A percentile compares a stretch with the other conserved stretches of the same genome.
phyloP scores from a whole-genome alignment of 2,797 vertebrate species.

The Anabas testudineus region DNA sequence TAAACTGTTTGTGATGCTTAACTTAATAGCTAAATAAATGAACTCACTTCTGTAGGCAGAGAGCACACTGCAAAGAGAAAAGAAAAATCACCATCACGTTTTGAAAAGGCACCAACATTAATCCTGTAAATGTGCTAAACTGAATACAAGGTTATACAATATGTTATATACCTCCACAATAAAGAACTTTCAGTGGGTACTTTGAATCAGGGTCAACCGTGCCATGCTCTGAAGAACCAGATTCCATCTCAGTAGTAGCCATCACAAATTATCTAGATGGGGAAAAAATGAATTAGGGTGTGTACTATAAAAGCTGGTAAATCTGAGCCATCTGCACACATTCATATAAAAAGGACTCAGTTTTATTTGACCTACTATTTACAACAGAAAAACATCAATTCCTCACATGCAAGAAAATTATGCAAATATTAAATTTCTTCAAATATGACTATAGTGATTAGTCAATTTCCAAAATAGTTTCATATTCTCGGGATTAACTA shows the following conservation, averaged over 20 bases:
- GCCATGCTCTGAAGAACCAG: slow-evolving; percentile 83
- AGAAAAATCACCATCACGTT: neutral
- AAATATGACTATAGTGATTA: no score
- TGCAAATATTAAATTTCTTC: no score
- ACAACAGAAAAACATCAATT: no score
- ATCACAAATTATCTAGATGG: slow-evolving; percentile 80
- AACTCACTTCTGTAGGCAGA: slow-evolving; percentile 94
- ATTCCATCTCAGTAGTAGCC: slow-evolving; percentile 92
- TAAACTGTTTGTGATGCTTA: neutral
- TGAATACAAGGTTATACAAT: neutral
- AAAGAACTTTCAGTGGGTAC: slow-evolving; percentile 94
- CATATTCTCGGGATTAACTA: neutral
- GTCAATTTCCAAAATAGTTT: no score
- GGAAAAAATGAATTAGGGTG: neutral
- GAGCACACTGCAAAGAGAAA: slow-evolving; percentile 89
- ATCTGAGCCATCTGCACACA: neutral
- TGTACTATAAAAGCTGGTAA: neutral
- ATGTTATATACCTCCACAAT: slow-evolving; percentile 90
- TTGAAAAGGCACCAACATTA: neutral
- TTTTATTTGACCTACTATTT: no score
- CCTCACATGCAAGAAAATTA: no score
- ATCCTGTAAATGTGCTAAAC: neutral
- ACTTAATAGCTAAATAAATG: no score
- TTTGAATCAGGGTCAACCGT: slow-evolving; percentile 84
- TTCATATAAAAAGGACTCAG: neutral